Base-by-base conservation (phyloP, 2,888 invertebrate genomes). In the Eupithecia subfuscata region DNA sequence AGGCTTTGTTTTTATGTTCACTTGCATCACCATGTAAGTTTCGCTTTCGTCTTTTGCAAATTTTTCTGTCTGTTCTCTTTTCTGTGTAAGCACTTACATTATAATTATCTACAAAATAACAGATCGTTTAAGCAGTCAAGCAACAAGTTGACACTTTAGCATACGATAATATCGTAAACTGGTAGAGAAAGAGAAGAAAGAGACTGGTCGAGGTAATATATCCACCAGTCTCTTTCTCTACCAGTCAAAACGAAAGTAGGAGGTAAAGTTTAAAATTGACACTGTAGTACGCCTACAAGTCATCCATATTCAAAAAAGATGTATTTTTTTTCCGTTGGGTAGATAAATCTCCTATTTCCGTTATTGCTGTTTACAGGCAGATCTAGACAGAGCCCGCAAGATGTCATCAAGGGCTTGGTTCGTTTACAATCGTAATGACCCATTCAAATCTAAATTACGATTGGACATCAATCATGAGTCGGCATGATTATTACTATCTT, bases 391-490 rank as follows among this genome's bases (percentile, higher is more conserved):
- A 34, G 3, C 18, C 64, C 64, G 9, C 34, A 64, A 18, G 34
- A 34, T 34, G 64, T 34, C 34, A 9, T 34, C 9, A 18, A 30
- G 16, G 30, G 30, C 34, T 30, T 7, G 64, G 64, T 14, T 34
- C 34, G 64, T 64, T 64, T 34, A 64, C 22, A 34, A 30, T 34
- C 8, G 30, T 64, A 34, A 64, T 64, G 64, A 64, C 64, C 34
- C 9, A 64, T 64, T 64, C 34, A 64, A 18, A 34, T 64, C 34
- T 34, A 18, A 64, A 64, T 34, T 7, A 64, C 34, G 9, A 9
- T 34, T 64, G 34, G 64, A 34, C 7, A 64, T 64, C 64, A 60
- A 64, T 34, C 30, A 34, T 18, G 34, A 34, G 34, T 34, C 18
- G 64, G 8, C 64, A 64, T 34, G 18, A 64, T 64, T 16, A 64